Evolutionary conservation across 53 echinoderm and acorn worm species (phyloP), one percentile per base, ranked within the genome.

Genomic region (Arbacia lixula): DNA sequence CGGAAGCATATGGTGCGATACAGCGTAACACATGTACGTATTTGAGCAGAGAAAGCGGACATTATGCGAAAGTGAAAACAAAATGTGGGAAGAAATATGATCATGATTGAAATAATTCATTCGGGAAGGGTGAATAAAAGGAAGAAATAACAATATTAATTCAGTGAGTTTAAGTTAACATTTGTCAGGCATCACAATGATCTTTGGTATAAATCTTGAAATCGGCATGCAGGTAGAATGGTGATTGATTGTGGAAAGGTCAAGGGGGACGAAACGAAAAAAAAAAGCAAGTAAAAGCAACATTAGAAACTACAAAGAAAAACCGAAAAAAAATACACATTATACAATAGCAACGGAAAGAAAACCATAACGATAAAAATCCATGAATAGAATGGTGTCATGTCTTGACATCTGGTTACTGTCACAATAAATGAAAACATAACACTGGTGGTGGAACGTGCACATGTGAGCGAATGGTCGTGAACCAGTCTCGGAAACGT

Each of bases 111-210:
- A 71, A 71, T 53, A 74, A 33, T 53, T 51, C 74, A 74, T 33
- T 51, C 33, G 19, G 74, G 53, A 74, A n/a, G 74, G 74, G 53
- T 74, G 74, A 74, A 74, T 74, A 53, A 74, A 53, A 74, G 74
- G 54, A 74, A 74, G 74, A 74, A 74, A 74, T 74, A 74, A 74
- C 53, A 74, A 74, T 74, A 69, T 69, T 69, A 74, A 52, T 74
- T 11, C 29, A 34, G 74, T 74, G 74, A 74, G 74, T 35, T 74
- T 53, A 53, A 27, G 53, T 51, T 74, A 34, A 74, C 34, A 33
- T 43, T 27, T 20, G 28, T 32, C 74, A 74, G 53, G 34, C 50
- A 33, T 17, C 49, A 16, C 52, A 33, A 31, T 30, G 53, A 34
- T 52, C 49, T 53, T 74, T 28, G 51, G 50, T 51, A 50, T 46